Percentiles rank a stretch among this genome's conserved stretches.
Evolutionary conservation across 2,888 invertebrate species (phyloP).

Genomic region (Mimachlamys varia): DNA sequence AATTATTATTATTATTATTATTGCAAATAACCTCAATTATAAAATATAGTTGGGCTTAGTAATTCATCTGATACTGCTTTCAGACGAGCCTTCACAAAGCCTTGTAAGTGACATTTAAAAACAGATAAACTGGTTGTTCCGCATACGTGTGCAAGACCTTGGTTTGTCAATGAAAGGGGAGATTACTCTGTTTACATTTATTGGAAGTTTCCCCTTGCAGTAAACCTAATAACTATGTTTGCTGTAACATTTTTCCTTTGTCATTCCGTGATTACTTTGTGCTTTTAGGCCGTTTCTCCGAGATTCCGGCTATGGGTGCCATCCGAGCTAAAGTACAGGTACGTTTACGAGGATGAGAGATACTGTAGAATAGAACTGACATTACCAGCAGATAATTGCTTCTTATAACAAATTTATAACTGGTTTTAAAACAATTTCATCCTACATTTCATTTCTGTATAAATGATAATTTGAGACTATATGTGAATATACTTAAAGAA

Average conservation of each 20-base stretch:
- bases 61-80: too few relatives aligned
- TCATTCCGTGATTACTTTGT: neutral
- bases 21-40: too few relatives aligned
- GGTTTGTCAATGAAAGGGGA: too few relatives aligned
- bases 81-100: too few relatives aligned
- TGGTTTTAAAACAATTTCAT: neutral
- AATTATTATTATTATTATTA: too few relatives aligned
- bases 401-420: neutral
- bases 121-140: too few relatives aligned
- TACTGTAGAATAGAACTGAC: neutral
- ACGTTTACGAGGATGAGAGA: conserved; percentile 50
- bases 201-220: neutral
- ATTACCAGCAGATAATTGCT: too few relatives aligned
- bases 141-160: too few relatives aligned
- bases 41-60: too few relatives aligned
- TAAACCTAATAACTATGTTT: neutral
- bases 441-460: neutral
- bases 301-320: conserved; percentile 82
- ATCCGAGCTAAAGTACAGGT: conserved; percentile 82
- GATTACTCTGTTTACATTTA: neutral
- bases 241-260: neutral
- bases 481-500: too few relatives aligned
- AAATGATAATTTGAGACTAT: neutral
- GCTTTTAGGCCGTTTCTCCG: conserved; percentile 81
- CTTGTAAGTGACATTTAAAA: too few relatives aligned